phyloP scores from a whole-genome alignment of 2,113 vertebrate genomes.

The Pelecanoides urinatrix region DNA sequence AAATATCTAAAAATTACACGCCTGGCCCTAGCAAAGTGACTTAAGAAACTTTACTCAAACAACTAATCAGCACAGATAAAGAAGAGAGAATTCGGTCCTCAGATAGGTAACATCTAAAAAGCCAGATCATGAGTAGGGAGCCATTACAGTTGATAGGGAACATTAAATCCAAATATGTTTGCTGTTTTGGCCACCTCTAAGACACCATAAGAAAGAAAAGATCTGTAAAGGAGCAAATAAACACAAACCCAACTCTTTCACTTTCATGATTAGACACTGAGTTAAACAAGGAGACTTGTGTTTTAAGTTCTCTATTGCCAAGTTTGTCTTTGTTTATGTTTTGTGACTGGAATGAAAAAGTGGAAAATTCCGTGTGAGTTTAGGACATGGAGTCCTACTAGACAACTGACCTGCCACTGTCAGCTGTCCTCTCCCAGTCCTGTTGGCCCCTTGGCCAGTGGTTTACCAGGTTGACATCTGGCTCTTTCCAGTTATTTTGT shows the following conservation, averaged over 20 bases:
- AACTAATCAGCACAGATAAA: neutral
- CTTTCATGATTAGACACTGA: neutral
- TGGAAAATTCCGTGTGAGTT: neutral
- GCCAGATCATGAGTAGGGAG: neutral
- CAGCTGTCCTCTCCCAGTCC: neutral
- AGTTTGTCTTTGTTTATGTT: neutral
- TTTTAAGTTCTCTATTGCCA: neutral
- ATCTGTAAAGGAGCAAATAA: neutral
- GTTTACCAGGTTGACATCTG: neutral
- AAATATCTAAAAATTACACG: neutral
- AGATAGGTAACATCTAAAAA: neutral
- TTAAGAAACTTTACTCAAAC: neutral
- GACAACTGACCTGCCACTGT: neutral
- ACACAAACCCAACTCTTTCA: neutral
- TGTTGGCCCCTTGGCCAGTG: neutral
- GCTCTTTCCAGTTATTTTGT: neutral
- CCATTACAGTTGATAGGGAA: neutral
- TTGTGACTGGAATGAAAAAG: neutral
- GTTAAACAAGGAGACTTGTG: neutral
- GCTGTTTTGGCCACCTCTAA: neutral
- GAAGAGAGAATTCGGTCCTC: neutral
- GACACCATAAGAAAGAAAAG: neutral
- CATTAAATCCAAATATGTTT: neutral
- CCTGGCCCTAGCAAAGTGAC: neutral
- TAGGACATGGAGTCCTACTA: neutral